Evolutionary conservation across 2,797 vertebrate species (phyloP).

Genomic region (Telmatherina bonti): DNA sequence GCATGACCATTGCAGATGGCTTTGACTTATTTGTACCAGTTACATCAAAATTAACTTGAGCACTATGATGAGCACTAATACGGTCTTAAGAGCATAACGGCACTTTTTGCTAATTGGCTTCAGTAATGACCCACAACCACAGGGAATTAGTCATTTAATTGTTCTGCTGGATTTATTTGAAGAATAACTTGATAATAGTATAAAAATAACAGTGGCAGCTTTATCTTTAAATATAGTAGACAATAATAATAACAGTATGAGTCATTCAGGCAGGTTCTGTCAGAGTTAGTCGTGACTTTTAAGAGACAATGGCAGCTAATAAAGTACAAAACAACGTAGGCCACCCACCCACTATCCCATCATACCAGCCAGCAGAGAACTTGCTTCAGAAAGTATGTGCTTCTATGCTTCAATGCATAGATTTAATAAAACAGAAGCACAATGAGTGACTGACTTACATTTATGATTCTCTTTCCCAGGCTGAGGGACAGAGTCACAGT

Average conservation of each 20-base stretch:
- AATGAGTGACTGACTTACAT: conserved; percentile 23
- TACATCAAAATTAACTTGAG: not conserved
- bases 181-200: not conserved
- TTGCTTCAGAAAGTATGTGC: not conserved
- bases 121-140: not conserved
- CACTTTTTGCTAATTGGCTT: not conserved
- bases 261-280: conserved; percentile 42
- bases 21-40: conserved; percentile 1
- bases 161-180: not conserved
- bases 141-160: not conserved
- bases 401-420: conserved; percentile 20
- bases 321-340: conserved; percentile 23
- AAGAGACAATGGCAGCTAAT: conserved; percentile 50
- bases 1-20: not conserved
- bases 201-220: conserved; percentile 1
- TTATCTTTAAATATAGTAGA: conserved; percentile 23
- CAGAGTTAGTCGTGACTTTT: conserved; percentile 48
- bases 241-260: conserved; percentile 26
- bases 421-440: not conserved
- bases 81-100: not conserved
- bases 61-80: not conserved
- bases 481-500: conserved; percentile 94
- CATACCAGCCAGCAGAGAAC: conserved; percentile 17
- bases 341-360: conserved; percentile 33
- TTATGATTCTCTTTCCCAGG: conserved; percentile 76